Conservation (phyloP, 2,113 vertebrate species). For the Bos javanicus region DNA sequence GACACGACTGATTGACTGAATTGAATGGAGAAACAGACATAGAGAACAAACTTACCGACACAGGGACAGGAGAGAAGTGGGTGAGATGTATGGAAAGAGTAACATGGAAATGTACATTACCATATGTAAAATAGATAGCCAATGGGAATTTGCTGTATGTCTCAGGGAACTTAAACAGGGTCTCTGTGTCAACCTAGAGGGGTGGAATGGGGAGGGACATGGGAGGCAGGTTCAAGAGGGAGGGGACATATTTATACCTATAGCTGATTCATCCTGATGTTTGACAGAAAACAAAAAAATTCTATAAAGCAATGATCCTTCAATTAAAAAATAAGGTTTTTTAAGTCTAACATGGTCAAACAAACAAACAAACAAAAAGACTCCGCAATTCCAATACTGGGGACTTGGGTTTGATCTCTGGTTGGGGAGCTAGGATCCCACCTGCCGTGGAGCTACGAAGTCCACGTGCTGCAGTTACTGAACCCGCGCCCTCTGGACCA, state of each 20-base stretch:
- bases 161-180: not conserved
- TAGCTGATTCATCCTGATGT: not conserved
- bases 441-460: not conserved
- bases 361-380: not conserved
- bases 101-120: not conserved
- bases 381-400: rapidly evolving
- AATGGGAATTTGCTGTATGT: not conserved
- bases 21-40: too few species aligned
- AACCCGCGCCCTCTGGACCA: rapidly evolving
- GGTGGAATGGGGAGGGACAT: not conserved
- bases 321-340: not conserved
- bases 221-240: not conserved
- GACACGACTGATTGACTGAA: too few species aligned
- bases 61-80: too few species aligned
- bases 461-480: not conserved
- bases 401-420: not conserved
- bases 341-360: not conserved
- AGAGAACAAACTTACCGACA: too few species aligned
- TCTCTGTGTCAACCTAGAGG: not conserved
- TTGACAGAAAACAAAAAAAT: not conserved
- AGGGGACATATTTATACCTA: not conserved
- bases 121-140: not conserved
- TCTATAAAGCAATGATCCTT: not conserved
- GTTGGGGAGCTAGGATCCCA: not conserved
- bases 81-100: too few species aligned